Conservation (phyloP, 2,113 vertebrate species). For the Cisticola juncidis region DNA sequence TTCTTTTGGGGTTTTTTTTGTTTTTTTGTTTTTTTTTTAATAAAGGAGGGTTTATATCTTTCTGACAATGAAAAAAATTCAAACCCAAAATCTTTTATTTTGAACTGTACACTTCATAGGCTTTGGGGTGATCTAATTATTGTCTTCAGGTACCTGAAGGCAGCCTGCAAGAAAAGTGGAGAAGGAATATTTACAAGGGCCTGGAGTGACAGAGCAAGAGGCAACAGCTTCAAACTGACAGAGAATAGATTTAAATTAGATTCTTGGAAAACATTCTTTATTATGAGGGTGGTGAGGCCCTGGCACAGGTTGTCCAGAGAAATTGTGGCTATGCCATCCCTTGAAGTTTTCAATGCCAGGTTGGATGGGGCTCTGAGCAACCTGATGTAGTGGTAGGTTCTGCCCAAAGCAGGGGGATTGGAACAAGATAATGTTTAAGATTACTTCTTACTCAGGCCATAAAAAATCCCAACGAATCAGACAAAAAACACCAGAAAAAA, state of each 20-base stretch:
- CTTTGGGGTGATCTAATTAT: background rate
- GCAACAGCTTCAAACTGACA: background rate
- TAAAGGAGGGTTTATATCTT: background rate
- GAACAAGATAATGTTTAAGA: background rate
- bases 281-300: background rate
- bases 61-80: background rate
- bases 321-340: background rate
- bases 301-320: rapidly evolving
- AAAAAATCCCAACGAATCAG: background rate
- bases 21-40: background rate
- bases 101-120: background rate
- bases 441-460: background rate
- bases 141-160: too few species aligned
- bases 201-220: background rate
- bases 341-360: background rate
- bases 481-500: background rate
- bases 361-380: background rate
- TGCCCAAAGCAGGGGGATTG: too few species aligned
- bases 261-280: background rate
- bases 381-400: rapidly evolving
- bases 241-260: background rate
- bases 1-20: too few species aligned
- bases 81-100: background rate
- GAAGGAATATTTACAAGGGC: background rate
- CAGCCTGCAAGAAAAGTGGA: background rate